Conservation (phyloP, 2,113 vertebrate genomes). For the Oreochromis tanganicae region DNA sequence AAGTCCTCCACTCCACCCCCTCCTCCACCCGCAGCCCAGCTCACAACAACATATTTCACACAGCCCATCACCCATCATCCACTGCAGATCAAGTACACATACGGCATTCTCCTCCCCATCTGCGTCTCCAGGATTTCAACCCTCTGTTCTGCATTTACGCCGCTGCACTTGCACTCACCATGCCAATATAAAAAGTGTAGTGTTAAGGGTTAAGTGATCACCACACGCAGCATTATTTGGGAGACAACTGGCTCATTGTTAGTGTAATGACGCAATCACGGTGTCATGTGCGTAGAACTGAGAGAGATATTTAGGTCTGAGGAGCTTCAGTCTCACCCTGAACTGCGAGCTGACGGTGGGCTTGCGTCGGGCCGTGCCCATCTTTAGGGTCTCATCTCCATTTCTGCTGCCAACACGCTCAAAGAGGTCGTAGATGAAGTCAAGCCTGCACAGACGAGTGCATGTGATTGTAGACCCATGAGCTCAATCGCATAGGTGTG, state of each 20-base stretch:
- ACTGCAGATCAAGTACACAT: conserved; percentile 22
- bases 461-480: not conserved
- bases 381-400: conserved; percentile 84
- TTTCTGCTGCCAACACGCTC: conserved; percentile 83
- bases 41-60: conserved; percentile 40
- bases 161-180: not conserved
- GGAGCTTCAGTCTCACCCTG: conserved; percentile 72
- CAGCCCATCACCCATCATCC: conserved; percentile 31
- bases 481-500: not conserved
- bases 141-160: not conserved
- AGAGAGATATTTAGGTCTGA: not conserved
- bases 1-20: not conserved
- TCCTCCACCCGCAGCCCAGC: not conserved
- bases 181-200: not conserved
- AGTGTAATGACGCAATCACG: not conserved
- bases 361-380: conserved; percentile 87
- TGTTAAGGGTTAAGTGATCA: conserved; percentile 10
- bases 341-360: conserved; percentile 94
- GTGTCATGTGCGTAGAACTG: not conserved
- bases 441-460: conserved; percentile 69
- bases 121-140: not conserved
- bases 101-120: not conserved
- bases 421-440: conserved; percentile 92
- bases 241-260: conserved; percentile 19
- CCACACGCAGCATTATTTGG: not conserved